Evolutionary conservation across 2,888 invertebrate genomes (phyloP), one percentile per base, ranked within the genome.

Genomic region (Hyposoter didymator): DNA sequence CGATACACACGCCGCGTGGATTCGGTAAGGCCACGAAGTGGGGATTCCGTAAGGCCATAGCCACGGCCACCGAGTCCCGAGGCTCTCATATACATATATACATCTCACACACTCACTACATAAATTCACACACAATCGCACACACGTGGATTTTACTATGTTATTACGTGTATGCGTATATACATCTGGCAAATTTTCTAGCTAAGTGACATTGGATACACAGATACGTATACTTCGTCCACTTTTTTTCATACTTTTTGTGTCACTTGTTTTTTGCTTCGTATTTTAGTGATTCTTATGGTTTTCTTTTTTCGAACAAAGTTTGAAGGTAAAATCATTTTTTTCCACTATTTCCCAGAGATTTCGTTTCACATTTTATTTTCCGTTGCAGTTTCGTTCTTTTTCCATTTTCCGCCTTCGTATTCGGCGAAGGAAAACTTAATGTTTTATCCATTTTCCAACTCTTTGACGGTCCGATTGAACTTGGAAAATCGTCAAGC

Each of bases 11-110:
- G 89, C 89, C 88, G 89, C 88, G 89, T 87, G 89, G 90, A 90
- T 90, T 90, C 89, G 89, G 90, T 89, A 87, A 85, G 90, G 76
- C 35, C 39, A 80, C n/a, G 78, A 82, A 88, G 89, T 88, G 89
- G 90, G 91, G 90, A 88, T 74, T 72, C 83, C 89, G 91, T 93
- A 93, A 93, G 93, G 93, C 93, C 93, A 93, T 93, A 93, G 93
- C 93, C 93, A 93, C 93, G 93, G 93, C 93, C 93, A 93, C 91
- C 92, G 91, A 92, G 92, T 92, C 90, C 85, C 88, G 89, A 83
- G 83, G 83, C 74, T 84, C 78, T 84, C 59, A 66, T 35, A 19
- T 52, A 59, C 19, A 73, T 85, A 82, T 84, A 82, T 82, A 78
- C 2, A 28, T 28, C 86, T 86, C 88, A 85, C 85, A 78, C 78